A percentile compares a stretch with the other conserved stretches of the same genome.
Conservation (phyloP, 37 sponge, comb jelly and placozoan species). For the Petrosia ficiformis region DNA sequence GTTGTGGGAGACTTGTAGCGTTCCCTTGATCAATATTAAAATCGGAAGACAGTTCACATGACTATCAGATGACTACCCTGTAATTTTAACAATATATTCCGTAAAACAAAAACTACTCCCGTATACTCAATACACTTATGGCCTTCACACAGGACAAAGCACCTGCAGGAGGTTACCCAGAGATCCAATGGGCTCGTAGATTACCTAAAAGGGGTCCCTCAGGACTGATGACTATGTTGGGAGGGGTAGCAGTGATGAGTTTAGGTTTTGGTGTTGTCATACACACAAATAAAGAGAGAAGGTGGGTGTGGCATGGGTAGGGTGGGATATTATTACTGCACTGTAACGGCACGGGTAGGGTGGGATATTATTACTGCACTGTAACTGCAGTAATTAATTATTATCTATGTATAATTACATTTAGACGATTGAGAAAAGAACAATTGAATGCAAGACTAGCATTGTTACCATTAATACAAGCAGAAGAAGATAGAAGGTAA, state of each 20-base stretch:
- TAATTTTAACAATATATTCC: no score
- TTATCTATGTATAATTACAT: background rate
- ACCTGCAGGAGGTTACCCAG: constrained; percentile 86
- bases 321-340: no score
- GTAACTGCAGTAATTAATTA: no score
- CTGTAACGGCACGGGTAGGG: no score
- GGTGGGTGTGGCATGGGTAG: constrained; percentile 25
- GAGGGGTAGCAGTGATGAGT: constrained; percentile 57
- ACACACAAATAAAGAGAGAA: constrained; percentile 47
- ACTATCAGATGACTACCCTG: no score
- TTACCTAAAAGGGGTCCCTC: constrained; percentile 66
- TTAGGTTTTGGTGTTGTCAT: constrained; percentile 56
- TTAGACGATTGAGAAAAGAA: constrained; percentile 58
- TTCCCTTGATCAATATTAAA: no score
- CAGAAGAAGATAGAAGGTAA: constrained; percentile 90
- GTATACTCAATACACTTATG: no score
- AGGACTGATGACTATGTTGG: constrained; percentile 66
- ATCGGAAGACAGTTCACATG: no score
- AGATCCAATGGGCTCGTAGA: constrained; percentile 45
- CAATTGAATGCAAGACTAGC: constrained; percentile 67
- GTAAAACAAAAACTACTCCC: no score
- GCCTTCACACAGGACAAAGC: constrained; percentile 91
- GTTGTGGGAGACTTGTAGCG: no score
- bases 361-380: no score
- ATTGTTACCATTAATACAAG: constrained; percentile 82